Percentiles rank a stretch among this genome's conserved stretches.
Conservation (phyloP, 1,140 invertebrate species). For the Polypedilum vanderplanki region DNA sequence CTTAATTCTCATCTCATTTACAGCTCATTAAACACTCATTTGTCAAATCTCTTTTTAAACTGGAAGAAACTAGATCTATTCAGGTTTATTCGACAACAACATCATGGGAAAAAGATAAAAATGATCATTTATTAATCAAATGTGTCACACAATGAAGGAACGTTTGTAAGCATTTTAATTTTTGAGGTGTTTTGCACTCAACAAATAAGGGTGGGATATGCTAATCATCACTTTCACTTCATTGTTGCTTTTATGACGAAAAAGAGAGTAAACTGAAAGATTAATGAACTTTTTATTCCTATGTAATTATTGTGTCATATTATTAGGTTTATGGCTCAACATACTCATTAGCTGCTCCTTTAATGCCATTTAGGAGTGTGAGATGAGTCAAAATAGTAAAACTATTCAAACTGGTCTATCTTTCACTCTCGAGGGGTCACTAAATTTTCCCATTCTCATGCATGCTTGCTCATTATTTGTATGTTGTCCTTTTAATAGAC, state of each 20-base stretch:
- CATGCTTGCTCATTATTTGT: not conserved
- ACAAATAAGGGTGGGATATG: conserved; percentile 15
- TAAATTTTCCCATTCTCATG: not conserved
- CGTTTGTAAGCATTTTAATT: not conserved
- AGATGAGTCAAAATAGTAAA: not conserved
- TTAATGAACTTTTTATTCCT: conserved; percentile 28
- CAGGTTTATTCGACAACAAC: not conserved
- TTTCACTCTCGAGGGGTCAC: conserved; percentile 1
- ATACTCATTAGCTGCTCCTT: conserved; percentile 12
- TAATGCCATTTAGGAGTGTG: not conserved
- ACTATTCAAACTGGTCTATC: not conserved
- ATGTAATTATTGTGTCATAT: conserved; percentile 24
- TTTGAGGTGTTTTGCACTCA: conserved; percentile 2
- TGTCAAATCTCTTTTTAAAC: not conserved
- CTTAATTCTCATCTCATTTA: not conserved
- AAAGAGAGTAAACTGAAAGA: conserved; percentile 8
- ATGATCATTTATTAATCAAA: conserved; percentile 20
- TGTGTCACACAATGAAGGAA: not conserved
- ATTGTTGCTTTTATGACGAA: not conserved
- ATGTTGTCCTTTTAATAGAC: no score
- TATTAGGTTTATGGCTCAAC: conserved; percentile 22
- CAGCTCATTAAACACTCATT: conserved; percentile 11
- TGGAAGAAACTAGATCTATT: not conserved
- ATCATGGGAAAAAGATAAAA: not conserved
- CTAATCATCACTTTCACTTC: not conserved